Evolutionary conservation across 2,888 invertebrate species (phyloP).

Genomic region (Pollenia amentaria): DNA sequence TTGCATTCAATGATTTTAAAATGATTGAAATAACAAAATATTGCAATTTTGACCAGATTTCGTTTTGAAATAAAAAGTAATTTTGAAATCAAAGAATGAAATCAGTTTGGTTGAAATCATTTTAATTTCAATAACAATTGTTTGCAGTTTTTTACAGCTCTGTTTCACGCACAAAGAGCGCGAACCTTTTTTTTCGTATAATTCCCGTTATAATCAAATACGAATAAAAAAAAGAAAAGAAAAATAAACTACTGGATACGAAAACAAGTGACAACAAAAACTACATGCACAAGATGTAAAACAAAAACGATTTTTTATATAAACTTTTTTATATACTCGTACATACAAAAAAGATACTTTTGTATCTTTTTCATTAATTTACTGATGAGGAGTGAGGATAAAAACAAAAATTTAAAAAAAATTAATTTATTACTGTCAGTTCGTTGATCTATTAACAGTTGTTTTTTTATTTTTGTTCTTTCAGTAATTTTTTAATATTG

Average conservation of each 20-base stretch:
- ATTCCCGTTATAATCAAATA: constrained; percentile 37
- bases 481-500: neutral
- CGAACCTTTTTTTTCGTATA: constrained; percentile 33
- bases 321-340: constrained; percentile 4
- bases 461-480: neutral
- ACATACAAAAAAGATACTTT: constrained; percentile 8
- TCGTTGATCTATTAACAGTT: constrained; percentile 50
- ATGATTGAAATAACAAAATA: too few relatives aligned
- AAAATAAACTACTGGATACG: constrained; percentile 10
- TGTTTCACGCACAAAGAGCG: constrained; percentile 40
- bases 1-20: too few relatives aligned
- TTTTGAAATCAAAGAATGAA: too few relatives aligned
- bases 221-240: neutral
- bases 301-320: neutral
- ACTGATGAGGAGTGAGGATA: constrained; percentile 13
- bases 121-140: neutral
- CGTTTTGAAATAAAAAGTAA: too few relatives aligned
- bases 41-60: too few relatives aligned
- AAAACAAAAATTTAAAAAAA: constrained; percentile 14
- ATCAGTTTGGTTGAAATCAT: too few relatives aligned
- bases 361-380: constrained; percentile 10
- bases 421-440: constrained; percentile 41
- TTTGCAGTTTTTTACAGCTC: neutral
- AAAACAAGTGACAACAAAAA: constrained; percentile 16
- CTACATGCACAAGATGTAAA: neutral